A percentile compares a stretch with the other conserved stretches of the same genome.
phyloP scores from a whole-genome alignment of 2,888 invertebrate genomes.

The Matsumyia berberina region DNA sequence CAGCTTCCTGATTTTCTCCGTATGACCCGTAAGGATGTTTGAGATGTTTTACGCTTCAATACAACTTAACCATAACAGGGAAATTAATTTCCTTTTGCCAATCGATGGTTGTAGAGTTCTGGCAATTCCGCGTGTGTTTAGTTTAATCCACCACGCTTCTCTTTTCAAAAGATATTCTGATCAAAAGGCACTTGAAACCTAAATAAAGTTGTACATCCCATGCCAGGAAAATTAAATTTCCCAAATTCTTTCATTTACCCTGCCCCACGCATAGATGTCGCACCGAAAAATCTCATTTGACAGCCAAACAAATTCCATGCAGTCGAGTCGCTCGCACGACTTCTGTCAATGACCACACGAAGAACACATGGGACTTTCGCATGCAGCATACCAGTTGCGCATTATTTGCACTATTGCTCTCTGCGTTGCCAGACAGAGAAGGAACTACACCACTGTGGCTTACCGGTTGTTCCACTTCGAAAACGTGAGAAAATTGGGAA shows the following conservation, averaged over 20 bases:
- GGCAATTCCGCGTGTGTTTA: too few relatives aligned
- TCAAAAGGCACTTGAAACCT: too few relatives aligned
- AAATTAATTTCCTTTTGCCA: too few relatives aligned
- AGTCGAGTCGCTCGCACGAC: conserved; percentile 10
- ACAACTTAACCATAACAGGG: too few relatives aligned
- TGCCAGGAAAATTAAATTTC: not conserved
- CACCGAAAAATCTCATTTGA: not conserved
- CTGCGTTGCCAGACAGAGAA: conserved; percentile 23
- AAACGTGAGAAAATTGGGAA: conserved; percentile 63
- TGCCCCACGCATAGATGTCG: conserved; percentile 7
- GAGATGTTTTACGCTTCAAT: too few relatives aligned
- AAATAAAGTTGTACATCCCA: too few relatives aligned
- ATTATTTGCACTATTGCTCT: conserved; percentile 53
- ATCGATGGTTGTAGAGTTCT: too few relatives aligned
- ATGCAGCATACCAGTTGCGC: conserved; percentile 75
- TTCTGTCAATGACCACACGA: conserved; percentile 20
- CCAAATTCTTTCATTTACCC: not conserved
- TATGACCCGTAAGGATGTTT: too few relatives aligned
- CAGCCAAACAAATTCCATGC: conserved; percentile 5
- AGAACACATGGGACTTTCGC: conserved; percentile 36
- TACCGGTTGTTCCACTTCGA: conserved; percentile 40
- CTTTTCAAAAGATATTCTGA: too few relatives aligned
- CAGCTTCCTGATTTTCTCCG: too few relatives aligned
- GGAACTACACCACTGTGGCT: conserved; percentile 5
- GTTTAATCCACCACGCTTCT: too few relatives aligned